Evolutionary conservation across 2,888 invertebrate species (phyloP), one percentile per base, ranked within the genome.

Genomic region (Melipona beecheii): DNA sequence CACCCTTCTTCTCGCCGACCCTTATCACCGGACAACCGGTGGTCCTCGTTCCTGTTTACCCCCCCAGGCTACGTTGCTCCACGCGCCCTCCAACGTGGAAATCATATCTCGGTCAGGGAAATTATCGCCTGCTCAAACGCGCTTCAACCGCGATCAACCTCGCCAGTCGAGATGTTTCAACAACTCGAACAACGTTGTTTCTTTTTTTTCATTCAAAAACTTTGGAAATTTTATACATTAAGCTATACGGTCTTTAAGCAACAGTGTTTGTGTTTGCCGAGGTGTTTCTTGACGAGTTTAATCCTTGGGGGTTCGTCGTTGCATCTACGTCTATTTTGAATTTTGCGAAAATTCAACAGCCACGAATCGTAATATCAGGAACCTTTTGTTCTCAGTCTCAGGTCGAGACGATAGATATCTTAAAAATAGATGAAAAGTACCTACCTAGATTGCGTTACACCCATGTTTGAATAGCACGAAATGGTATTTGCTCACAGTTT

Each of bases 41-140:
- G 66, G 36, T 62, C 81, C 71, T 58, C 58, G 58, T 17, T 50
- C 56, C 49, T 81, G 78, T 87, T 87, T 87, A 87, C 85, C 85
- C 72, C 85, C 85, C 72, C 75, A 52, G n/a, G 69, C 75, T 75
- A 54, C 86, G 87, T 87, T 82, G 87, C 77, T 64, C 79, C 56
- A 58, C 62, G 24, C 19, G 24, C 54, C n/a, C n/a, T 6, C 31
- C 6, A n/a, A 19, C 60, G n/a, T 43, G 31, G 21, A 62, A 77
- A 69, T n/a, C n/a, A n/a, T 69, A 84, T 81, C 81, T 60, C 13
- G 49, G 52, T n/a, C 36, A 56, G 56, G 50, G 65, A 68, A 86
- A 75, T 82, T 27, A 76, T 71, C 50, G 70, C 43, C 43, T 43
- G 9, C 43, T 43, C 43, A 43, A 43, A 43, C 43, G 43, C 11